phyloP scores from a whole-genome alignment of 2,797 vertebrate species.

The Pseudochirops cupreus region DNA sequence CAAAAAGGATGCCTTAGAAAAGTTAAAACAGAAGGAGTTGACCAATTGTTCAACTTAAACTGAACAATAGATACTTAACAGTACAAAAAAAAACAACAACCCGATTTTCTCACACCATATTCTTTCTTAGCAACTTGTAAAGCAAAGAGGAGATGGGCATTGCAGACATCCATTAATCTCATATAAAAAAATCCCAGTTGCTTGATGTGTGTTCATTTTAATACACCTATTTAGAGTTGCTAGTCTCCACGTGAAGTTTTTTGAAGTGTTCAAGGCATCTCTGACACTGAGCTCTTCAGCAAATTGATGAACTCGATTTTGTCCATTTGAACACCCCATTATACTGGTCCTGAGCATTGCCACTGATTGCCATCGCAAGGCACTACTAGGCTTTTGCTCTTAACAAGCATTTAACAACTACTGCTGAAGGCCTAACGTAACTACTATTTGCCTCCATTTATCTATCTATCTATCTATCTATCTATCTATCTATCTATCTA shows the following conservation, averaged over 20 bases:
- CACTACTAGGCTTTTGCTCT: neutral
- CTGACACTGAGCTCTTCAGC: neutral
- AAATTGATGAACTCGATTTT: neutral
- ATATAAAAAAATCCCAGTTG: neutral
- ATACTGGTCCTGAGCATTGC: conserved; percentile 40
- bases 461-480: too few species aligned
- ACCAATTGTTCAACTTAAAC: too few species aligned
- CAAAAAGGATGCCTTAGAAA: neutral
- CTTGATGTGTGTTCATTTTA: neutral
- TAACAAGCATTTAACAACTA: neutral
- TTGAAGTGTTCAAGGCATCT: neutral
- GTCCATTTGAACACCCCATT: neutral
- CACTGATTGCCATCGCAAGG: neutral
- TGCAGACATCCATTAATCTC: neutral
- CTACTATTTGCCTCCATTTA: conserved; percentile 7
- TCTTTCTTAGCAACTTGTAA: neutral
- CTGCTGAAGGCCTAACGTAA: neutral
- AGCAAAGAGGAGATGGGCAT: neutral
- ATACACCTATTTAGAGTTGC: neutral
- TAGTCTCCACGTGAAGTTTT: neutral
- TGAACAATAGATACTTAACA: neutral
- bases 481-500: too few species aligned
- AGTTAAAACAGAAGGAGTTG: neutral
- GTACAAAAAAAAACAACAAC: neutral
- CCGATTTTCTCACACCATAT: neutral